Base-by-base conservation (phyloP, 1,140 invertebrate species). In the Pogonus chalceus region DNA sequence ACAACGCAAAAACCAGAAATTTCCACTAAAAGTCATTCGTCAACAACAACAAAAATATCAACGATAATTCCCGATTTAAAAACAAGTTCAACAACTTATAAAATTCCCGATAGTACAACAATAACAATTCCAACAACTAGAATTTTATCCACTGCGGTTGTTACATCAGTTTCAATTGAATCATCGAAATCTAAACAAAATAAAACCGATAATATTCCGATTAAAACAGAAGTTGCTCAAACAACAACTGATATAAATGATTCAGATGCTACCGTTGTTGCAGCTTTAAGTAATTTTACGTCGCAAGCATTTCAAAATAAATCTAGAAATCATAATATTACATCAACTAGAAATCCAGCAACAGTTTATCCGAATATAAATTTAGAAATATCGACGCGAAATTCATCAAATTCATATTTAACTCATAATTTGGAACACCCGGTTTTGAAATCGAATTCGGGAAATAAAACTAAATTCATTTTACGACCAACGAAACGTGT, bases 111-210 rank as follows among this genome's bases (percentile, higher is more conserved):
- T 35, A 72, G 69, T 31, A 69, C 71, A 60, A 59, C 61, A 3
- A 64, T 70, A 9, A 72, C 72, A 9, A 43, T 12, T 43, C 37
- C 37, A 43, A 43, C 37, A 43, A 43, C 37, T 12, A 43, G 37
- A 18, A 69, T 73, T 35, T 69, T 76, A 12, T 76, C 74, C 50
- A 76, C 74, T 14, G 72, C 72, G 1, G 72, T 76, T 26, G 73
- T 76, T 0, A 76, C 73, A 37, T 76, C 73, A 20, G 72, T 76
- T 20, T 76, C 73, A 18, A 71, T 76, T 52, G 73, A 72, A 35
- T 74, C 72, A 20, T 73, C 72, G 37, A 66, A 72, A 57, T 72
- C 71, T 67, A 70, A 68, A 20, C 64, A 65, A 53, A 73, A 72
- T 58, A 70, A 68, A 61, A 72, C 70, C 16, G 71, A 73, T 56